Evolutionary conservation across 1,140 invertebrate species (phyloP).

Genomic region (Rhizoglyphus robini): DNA sequence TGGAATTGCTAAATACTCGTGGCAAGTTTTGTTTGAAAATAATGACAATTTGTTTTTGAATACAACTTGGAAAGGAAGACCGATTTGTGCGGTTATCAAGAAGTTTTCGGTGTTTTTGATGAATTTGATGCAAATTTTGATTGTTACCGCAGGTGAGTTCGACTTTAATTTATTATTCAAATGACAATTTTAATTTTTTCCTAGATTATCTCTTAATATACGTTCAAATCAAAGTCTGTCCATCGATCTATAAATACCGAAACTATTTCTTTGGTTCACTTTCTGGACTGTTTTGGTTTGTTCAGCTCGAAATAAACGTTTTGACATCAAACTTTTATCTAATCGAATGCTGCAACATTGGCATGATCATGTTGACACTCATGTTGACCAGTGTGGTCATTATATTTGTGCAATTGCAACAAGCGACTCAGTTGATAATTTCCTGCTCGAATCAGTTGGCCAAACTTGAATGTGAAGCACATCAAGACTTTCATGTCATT

Average conservation of each 20-base stretch:
- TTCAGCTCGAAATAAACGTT: neutral
- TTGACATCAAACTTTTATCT: neutral
- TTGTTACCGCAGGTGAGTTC: neutral
- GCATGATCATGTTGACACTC: neutral
- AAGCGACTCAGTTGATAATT: neutral
- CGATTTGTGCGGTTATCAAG: neutral
- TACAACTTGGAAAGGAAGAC: neutral
- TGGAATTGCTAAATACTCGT: neutral
- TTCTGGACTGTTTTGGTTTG: neutral
- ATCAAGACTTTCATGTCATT: no score
- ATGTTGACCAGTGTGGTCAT: neutral
- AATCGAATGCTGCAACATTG: neutral
- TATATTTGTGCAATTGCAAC: neutral
- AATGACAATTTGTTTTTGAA: neutral
- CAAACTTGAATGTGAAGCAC: neutral
- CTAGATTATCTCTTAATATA: no score
- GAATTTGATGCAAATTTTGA: neutral
- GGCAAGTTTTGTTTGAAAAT: neutral
- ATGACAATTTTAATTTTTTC: neutral
- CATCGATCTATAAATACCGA: neutral
- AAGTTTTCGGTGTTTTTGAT: neutral
- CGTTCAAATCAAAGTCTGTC: neutral
- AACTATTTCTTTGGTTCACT: neutral
- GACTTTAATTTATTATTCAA: neutral
- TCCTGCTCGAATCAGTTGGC: neutral